Base-by-base conservation (phyloP, 2,113 vertebrate species). In the Protobothrops mucrosquamatus region DNA sequence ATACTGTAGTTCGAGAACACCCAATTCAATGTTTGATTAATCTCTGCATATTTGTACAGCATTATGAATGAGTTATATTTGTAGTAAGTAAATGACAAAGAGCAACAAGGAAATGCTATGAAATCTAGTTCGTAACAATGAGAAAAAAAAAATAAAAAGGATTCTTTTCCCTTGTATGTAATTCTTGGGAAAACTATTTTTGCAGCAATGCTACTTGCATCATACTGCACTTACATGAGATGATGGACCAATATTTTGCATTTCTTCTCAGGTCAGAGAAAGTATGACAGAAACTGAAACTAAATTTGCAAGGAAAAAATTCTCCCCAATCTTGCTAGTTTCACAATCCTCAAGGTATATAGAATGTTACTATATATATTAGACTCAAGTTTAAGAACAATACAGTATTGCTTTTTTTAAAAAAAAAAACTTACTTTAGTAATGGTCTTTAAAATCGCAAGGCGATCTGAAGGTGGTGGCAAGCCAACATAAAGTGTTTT, bases 401-500 rank as follows among this genome's bases (percentile, higher is more conserved):
- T 89, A 39, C 22, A 57, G 2, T 22, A 9, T 29, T 46, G 14
- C 12, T 61, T 61, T 39, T 14, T 8, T 8, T 48, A 4, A n/a
- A 29, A 48, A 48, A 11, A 29, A 89, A 89, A 92, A 96, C 97
- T 98, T 93, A 99, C 99, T 98, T 98, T 99, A 34, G 99, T 99
- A 88, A 99, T 98, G 1, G 99, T 99, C 93, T 98, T 97, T 89
- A 99, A 97, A 95, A 99, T 99, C 95, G 98, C 98, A 1, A 98
- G 97, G 24, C 99, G 98, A 95, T 99, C 99, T 34, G 94, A 95
- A n/a, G 98, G 97, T 15, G 98, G 98, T 0, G 99, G 99, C 92
- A 99, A 97, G 74, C 99, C 99, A 91, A 99, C 99, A 6, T 99
- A 99, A 22, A 99, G 97, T 0, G 98, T 99, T 96, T 99, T 99